Conservation (phyloP, 2,797 vertebrate genomes). For the Lophius americanus region DNA sequence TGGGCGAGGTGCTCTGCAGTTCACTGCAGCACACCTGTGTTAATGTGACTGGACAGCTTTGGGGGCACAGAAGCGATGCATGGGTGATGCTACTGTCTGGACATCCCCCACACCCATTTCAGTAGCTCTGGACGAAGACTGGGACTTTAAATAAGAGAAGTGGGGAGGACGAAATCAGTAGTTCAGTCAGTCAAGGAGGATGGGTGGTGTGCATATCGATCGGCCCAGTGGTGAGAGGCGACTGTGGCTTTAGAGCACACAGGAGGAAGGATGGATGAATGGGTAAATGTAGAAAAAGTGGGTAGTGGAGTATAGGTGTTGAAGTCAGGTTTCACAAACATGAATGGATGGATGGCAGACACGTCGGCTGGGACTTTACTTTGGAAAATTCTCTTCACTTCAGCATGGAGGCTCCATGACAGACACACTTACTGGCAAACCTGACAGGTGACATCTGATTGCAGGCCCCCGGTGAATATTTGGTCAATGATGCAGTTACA, state of each 20-base stretch:
- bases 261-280: conserved; percentile 15
- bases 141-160: conserved; percentile 64
- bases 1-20: conserved; percentile 59
- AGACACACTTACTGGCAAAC: conserved; percentile 92
- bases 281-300: conserved; percentile 1
- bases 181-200: conserved; percentile 35
- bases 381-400: background rate
- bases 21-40: conserved; percentile 64
- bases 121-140: conserved; percentile 55
- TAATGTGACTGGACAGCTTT: conserved; percentile 77
- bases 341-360: conserved; percentile 15
- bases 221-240: background rate
- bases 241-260: background rate
- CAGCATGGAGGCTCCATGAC: background rate
- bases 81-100: conserved; percentile 68
- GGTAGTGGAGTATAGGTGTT: background rate
- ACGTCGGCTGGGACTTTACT: conserved; percentile 2
- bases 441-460: conserved; percentile 97
- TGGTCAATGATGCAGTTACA: conserved; percentile 99
- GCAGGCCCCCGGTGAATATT: conserved; percentile 96
- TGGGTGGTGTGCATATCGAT: conserved; percentile 31
- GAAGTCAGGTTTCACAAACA: conserved; percentile 6
- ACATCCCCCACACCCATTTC: conserved; percentile 50
- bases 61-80: conserved; percentile 60
- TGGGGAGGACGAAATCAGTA: conserved; percentile 43